A percentile compares a stretch with the other conserved stretches of the same genome.
These are phyloP conservation scores for Dasyurus viverrinus DNA, from an alignment of 2,113 vertebrate genomes.

Conservation along the genomic window DNA sequence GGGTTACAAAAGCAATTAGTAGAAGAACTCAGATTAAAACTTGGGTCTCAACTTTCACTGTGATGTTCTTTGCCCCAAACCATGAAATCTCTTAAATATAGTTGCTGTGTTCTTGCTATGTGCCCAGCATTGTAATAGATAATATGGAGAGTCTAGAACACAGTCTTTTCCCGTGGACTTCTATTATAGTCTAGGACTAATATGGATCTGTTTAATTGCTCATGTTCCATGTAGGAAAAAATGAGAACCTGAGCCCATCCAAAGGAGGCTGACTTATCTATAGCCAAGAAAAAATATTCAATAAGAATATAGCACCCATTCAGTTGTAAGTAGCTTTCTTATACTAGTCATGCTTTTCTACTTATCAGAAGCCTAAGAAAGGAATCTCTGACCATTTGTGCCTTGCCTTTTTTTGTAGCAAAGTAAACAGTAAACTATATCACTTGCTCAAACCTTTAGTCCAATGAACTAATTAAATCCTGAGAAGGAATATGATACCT, in stretches of 20 bases:
- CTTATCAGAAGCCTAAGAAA: background rate
- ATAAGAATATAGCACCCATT: background rate
- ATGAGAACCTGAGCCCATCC: background rate
- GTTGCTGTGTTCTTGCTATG: background rate
- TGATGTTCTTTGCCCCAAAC: background rate
- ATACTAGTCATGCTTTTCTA: background rate
- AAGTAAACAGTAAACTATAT: background rate
- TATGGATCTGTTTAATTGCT: background rate
- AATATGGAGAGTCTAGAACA: background rate
- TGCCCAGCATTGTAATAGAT: background rate
- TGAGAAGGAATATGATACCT: background rate
- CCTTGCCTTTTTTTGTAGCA: background rate
- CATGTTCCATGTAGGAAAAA: background rate
- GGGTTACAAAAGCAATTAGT: background rate
- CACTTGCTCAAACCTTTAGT: background rate
- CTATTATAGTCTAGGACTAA: background rate
- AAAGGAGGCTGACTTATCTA: background rate
- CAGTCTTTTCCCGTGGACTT: background rate
- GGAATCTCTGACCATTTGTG: background rate
- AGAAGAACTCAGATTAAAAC: conserved; percentile 8
- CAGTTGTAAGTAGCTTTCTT: background rate
- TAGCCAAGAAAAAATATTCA: background rate
- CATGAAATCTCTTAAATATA: background rate
- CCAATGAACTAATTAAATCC: background rate
- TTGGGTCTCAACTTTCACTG: background rate